Conservation (phyloP, 1,140 invertebrate genomes). For the Macrobrachium rosenbergii region DNA sequence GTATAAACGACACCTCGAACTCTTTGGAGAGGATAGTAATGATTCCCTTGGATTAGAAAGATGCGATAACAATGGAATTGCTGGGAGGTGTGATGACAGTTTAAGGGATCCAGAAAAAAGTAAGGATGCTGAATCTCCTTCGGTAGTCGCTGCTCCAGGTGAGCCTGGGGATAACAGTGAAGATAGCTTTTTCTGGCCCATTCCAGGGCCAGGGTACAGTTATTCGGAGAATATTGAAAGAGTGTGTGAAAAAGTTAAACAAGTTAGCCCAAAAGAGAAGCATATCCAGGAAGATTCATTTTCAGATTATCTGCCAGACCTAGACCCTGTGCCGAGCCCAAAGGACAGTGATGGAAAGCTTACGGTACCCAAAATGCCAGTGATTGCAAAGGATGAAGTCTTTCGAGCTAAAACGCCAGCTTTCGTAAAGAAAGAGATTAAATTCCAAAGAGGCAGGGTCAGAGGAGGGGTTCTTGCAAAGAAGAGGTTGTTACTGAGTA, state of each 20-base stretch:
- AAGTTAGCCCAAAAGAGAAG: neutral
- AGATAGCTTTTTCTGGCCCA: conserved; percentile 4
- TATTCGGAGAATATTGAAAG: conserved; percentile 35
- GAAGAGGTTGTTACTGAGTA: too few species aligned
- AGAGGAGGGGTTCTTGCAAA: too few species aligned
- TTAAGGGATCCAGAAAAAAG: neutral
- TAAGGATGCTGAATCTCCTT: neutral
- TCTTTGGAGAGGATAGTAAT: conserved; percentile 55
- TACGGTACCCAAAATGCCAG: neutral
- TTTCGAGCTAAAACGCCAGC: neutral
- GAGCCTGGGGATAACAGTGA: conserved; percentile 29
- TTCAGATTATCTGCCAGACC: conserved; percentile 41
- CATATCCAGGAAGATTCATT: conserved; percentile 28
- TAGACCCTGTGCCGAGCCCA: conserved; percentile 4
- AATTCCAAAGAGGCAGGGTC: too few species aligned
- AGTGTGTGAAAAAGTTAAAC: conserved; percentile 24
- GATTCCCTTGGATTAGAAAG: conserved; percentile 29
- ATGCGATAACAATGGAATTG: neutral
- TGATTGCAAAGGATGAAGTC: neutral
- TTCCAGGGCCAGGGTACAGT: neutral
- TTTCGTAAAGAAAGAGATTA: too few species aligned
- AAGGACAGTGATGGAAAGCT: neutral
- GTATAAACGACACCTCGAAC: conserved; percentile 52
- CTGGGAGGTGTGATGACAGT: neutral
- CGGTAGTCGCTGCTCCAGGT: conserved; percentile 21